Evolutionary conservation across 2,888 invertebrate genomes (phyloP).

Genomic region (Conus canariensis): DNA sequence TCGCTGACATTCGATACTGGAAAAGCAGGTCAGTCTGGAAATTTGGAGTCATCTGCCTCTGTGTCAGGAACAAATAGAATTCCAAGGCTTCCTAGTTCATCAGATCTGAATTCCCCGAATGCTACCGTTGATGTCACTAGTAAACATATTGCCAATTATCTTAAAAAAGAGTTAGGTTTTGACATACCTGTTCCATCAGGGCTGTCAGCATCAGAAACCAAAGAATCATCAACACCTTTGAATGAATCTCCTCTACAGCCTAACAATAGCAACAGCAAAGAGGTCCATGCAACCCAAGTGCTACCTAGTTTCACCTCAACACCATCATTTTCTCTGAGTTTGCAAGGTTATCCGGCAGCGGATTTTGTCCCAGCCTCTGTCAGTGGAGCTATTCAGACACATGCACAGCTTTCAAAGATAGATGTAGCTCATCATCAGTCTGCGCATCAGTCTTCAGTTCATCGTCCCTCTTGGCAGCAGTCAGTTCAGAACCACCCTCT

Average conservation of each 20-base stretch:
- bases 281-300: neutral
- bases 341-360: neutral
- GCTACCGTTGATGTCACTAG: slow-evolving; percentile 75
- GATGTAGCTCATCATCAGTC: neutral
- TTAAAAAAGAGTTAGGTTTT: slow-evolving; percentile 72
- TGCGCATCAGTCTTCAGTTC: neutral
- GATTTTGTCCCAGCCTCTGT: neutral
- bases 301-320: neutral
- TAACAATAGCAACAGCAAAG: neutral
- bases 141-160: slow-evolving; percentile 77
- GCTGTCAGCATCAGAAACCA: neutral
- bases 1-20: slow-evolving; percentile 80
- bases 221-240: neutral
- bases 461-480: neutral
- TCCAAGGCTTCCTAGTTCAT: slow-evolving; percentile 41
- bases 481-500: neutral
- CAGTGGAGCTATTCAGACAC: neutral
- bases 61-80: slow-evolving; percentile 34
- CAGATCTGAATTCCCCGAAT: slow-evolving; percentile 61
- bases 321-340: neutral
- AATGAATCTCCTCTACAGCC: neutral
- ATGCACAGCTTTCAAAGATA: neutral
- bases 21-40: slow-evolving; percentile 46
- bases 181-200: slow-evolving; percentile 35
- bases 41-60: slow-evolving; percentile 29